phyloP scores from a whole-genome alignment of 2,888 invertebrate genomes.

The Cataglyphis rosenhaueri region DNA sequence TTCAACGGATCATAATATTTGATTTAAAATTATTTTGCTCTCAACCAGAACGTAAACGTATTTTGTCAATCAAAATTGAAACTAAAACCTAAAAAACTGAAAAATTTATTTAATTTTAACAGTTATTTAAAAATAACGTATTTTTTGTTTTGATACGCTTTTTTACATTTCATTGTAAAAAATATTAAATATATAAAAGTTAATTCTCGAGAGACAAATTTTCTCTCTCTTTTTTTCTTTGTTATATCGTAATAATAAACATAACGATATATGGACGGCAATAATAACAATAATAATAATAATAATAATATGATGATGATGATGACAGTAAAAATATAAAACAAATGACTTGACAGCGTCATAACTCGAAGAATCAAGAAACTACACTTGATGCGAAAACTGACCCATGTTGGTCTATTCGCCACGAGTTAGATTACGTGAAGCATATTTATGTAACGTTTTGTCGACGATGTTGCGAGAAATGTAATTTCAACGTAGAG shows the following conservation, averaged over 20 bases:
- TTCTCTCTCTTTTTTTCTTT: background rate
- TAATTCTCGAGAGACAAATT: background rate
- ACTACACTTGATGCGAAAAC: conserved; percentile 10
- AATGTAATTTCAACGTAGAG: conserved; percentile 45
- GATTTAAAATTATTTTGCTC: background rate
- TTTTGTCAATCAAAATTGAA: background rate
- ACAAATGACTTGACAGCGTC: conserved; percentile 57
- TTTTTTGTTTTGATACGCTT: background rate
- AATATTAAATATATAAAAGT: background rate
- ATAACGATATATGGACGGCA: background rate
- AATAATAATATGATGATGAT: background rate
- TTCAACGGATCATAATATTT: background rate
- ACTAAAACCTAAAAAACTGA: background rate
- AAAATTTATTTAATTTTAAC: background rate
- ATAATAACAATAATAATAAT: background rate
- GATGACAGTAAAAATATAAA: background rate
- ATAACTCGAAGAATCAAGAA: background rate
- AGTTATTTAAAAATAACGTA: background rate
- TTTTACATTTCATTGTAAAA: background rate
- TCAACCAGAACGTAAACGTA: background rate
- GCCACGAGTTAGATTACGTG: conserved; percentile 33
- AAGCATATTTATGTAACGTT: conserved; percentile 53
- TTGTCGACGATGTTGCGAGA: conserved; percentile 53
- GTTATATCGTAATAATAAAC: background rate
- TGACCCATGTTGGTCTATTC: conserved; percentile 35